Evolutionary conservation across 2,113 vertebrate species (phyloP).

Genomic region (Callocephalon fimbriatum): DNA sequence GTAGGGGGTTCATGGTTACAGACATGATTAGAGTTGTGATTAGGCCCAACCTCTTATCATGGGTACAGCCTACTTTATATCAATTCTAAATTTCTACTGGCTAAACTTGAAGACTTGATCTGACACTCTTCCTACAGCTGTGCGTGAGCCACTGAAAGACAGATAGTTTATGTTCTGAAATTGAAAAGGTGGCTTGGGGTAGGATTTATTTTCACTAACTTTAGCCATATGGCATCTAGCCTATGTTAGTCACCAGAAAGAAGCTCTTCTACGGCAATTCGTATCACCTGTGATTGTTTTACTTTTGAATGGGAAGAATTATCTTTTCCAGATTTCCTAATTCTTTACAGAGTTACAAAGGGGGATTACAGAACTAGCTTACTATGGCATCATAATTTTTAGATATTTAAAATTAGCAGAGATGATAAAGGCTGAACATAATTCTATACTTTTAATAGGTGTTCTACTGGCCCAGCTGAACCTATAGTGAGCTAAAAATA

Average conservation of each 20-base stretch:
- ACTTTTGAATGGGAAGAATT: not conserved
- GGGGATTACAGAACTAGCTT: not conserved
- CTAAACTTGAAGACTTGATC: not conserved
- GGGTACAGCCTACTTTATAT: not conserved
- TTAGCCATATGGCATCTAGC: not conserved
- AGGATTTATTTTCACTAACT: not conserved
- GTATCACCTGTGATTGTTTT: not conserved
- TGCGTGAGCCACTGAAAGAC: not conserved
- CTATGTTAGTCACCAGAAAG: not conserved
- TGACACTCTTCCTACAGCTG: not conserved
- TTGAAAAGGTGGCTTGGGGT: not conserved
- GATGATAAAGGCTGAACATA: not conserved
- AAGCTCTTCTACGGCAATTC: not conserved
- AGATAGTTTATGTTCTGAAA: not conserved
- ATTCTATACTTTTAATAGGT: not conserved
- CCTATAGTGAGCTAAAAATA: not conserved
- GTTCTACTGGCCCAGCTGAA: not conserved
- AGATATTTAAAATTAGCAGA: not conserved
- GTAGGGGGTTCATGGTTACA: not conserved
- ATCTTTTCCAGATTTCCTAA: not conserved
- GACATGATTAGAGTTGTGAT: not conserved
- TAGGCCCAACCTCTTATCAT: not conserved
- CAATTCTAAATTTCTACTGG: not conserved
- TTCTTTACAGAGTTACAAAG: not conserved
- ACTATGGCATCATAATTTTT: not conserved